These are phyloP conservation scores for Melieria crassipennis DNA, from an alignment of 2,888 invertebrate species.

Conservation along the genomic window DNA sequence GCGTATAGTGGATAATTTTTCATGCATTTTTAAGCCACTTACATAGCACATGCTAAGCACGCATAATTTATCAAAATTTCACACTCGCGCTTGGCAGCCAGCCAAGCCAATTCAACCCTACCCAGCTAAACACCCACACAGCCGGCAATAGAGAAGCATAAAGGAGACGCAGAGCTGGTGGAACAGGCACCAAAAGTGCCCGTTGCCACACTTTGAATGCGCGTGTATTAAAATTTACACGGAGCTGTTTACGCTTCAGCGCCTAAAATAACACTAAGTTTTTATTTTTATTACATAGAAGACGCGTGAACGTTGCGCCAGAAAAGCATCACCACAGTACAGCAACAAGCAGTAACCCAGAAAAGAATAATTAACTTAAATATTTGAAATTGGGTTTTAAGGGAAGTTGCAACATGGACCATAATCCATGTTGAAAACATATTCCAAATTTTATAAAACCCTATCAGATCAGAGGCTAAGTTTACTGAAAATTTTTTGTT, in stretches of 20 bases:
- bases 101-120: background rate
- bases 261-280: constrained; percentile 45
- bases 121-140: constrained; percentile 23
- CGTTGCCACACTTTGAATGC: constrained; percentile 13
- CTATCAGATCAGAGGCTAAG: too few relatives aligned
- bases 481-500: too few relatives aligned
- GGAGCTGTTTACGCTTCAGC: constrained; percentile 50
- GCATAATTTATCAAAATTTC: constrained; percentile 48
- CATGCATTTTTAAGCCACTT: constrained; percentile 33
- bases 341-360: too few relatives aligned
- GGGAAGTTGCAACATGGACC: too few relatives aligned
- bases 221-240: constrained; percentile 30
- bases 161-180: too few relatives aligned
- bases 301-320: too few relatives aligned
- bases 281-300: constrained; percentile 5
- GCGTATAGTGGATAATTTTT: constrained; percentile 15
- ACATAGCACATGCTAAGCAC: constrained; percentile 19
- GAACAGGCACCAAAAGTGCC: background rate
- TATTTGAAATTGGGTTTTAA: too few relatives aligned
- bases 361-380: too few relatives aligned
- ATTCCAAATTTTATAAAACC: too few relatives aligned
- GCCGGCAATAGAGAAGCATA: background rate
- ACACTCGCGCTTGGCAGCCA: constrained; percentile 11
- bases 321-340: too few relatives aligned
- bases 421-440: too few relatives aligned